Conservation (phyloP, 1,140 invertebrate genomes). For the Melitaea cinxia region DNA sequence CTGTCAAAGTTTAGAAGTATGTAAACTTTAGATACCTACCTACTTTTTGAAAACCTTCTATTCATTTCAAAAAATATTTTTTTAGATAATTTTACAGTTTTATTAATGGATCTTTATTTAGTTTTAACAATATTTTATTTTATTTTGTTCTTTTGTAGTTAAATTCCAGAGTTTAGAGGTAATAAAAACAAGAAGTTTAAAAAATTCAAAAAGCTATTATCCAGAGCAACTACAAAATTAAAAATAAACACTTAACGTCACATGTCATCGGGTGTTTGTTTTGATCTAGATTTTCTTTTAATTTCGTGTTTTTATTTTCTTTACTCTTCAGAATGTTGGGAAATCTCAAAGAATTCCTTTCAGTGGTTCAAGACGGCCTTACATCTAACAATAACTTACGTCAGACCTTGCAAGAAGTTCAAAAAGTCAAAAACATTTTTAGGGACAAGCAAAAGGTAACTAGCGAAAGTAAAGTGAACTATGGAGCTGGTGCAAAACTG, state of each 20-base stretch:
- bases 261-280: neutral
- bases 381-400: slow-evolving; percentile 67
- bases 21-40: no score
- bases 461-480: slow-evolving; percentile 69
- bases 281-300: neutral
- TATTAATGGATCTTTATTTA: no score
- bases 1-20: no score
- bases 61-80: no score
- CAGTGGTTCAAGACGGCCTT: slow-evolving; percentile 74
- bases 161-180: no score
- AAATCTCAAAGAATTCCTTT: slow-evolving; percentile 74
- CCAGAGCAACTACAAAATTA: neutral
- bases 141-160: no score
- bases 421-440: slow-evolving; percentile 73
- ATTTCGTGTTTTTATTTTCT: neutral
- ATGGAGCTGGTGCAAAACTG: slow-evolving; percentile 64
- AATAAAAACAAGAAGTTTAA: no score
- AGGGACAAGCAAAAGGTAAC: slow-evolving; percentile 67
- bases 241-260: neutral
- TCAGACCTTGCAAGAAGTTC: slow-evolving; percentile 73
- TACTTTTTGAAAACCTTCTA: no score
- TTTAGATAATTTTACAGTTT: no score
- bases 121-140: no score
- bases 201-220: neutral
- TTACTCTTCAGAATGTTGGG: slow-evolving; percentile 60